Percentiles rank a stretch among this genome's conserved stretches.
Evolutionary conservation across 2,888 invertebrate genomes (phyloP).

Genomic region (Mactromeris polynyma): DNA sequence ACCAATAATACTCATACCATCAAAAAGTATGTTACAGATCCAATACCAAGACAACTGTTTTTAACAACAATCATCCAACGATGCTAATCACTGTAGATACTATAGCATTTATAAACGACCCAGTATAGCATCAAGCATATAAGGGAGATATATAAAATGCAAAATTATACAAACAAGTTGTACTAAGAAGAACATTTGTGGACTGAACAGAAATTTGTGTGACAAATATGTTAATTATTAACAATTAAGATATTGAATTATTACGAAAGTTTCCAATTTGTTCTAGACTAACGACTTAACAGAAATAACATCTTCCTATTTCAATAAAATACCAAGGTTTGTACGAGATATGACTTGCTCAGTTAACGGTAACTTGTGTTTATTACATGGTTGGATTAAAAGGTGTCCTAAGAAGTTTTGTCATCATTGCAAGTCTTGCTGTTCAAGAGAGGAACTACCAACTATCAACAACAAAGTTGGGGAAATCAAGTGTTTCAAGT

Average conservation of each 20-base stretch:
- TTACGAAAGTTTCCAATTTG: no score
- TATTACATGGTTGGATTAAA: slow-evolving; percentile 49
- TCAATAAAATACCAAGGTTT: no score
- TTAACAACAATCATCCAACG: slow-evolving; percentile 26
- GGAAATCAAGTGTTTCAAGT: no score
- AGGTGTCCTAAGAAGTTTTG: slow-evolving; percentile 49
- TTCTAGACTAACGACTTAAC: no score
- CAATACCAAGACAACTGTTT: slow-evolving; percentile 35
- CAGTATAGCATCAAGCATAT: slow-evolving; percentile 25
- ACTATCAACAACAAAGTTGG: no score
- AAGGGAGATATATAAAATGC: slow-evolving; percentile 43
- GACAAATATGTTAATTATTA: no score
- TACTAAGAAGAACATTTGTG: no score
- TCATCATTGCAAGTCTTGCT: slow-evolving; percentile 39
- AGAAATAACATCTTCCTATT: no score
- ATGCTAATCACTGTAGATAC: slow-evolving; percentile 47
- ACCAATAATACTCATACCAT: neutral
- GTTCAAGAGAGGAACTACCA: neutral
- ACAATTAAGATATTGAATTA: no score
- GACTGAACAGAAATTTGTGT: no score
- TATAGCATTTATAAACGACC: slow-evolving; percentile 52
- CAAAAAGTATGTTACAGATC: slow-evolving; percentile 27
- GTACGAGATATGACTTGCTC: slow-evolving; percentile 28
- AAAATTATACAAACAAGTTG: no score
- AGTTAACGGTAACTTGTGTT: slow-evolving; percentile 44